Percentiles rank a stretch among this genome's conserved stretches.
Conservation (phyloP, 1,140 invertebrate genomes). For the Mycetomoellerius zeteki region DNA sequence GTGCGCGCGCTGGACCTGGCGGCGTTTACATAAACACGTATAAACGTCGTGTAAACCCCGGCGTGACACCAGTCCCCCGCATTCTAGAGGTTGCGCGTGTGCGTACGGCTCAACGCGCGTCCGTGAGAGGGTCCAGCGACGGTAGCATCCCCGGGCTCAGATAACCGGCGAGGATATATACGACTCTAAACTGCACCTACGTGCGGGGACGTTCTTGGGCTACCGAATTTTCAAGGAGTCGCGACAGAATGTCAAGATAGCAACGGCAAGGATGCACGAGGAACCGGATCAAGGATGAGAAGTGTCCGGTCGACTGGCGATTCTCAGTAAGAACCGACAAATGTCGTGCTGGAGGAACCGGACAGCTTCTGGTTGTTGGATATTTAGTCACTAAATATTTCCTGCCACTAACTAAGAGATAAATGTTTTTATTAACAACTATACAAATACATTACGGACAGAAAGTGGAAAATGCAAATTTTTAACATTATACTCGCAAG, state of each 20-base stretch:
- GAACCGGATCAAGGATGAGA: conserved; percentile 43
- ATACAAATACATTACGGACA: not conserved
- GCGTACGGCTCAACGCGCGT: conserved; percentile 20
- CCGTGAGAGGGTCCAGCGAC: conserved; percentile 76
- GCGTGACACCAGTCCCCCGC: conserved; percentile 63
- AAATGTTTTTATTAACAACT: not conserved
- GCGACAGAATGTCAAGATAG: conserved; percentile 46
- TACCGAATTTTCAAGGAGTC: conserved; percentile 85
- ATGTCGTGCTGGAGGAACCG: not conserved
- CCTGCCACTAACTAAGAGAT: not conserved
- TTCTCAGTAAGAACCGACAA: not conserved
- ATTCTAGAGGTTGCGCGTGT: conserved; percentile 29
- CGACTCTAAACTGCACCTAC: conserved; percentile 82
- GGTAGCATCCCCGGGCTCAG: conserved; percentile 83
- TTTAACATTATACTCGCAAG: not conserved
- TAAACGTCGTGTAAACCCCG: conserved; percentile 77
- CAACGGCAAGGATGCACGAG: conserved; percentile 14
- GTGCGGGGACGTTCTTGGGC: conserved; percentile 78
- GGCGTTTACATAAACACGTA: conserved; percentile 82
- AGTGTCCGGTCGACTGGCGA: not conserved
- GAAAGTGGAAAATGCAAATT: not conserved
- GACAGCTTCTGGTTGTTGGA: not conserved
- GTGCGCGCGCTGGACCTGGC: conserved; percentile 61
- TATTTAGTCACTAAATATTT: not conserved
- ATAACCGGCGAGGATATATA: conserved; percentile 84